Evolutionary conservation across 2,113 vertebrate species (phyloP).

Genomic region (Mixornis gularis): DNA sequence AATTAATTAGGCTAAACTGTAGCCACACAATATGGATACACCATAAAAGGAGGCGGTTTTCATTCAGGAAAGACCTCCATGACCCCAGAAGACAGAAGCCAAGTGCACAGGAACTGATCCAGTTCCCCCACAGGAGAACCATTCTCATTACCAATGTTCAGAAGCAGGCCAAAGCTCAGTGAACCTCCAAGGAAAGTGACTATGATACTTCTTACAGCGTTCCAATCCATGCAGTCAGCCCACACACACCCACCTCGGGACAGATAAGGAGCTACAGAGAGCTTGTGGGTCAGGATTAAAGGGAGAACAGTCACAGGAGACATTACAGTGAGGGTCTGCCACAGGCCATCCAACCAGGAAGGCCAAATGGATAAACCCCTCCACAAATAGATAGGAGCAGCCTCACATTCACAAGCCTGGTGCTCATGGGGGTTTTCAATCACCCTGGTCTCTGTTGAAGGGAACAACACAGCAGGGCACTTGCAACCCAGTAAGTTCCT

Average conservation of each 20-base stretch:
- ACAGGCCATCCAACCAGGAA: background rate
- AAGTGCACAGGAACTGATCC: background rate
- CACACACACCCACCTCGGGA: background rate
- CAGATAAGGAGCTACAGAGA: background rate
- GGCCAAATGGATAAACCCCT: background rate
- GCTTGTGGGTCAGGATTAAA: background rate
- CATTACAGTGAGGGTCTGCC: background rate
- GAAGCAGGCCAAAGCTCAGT: background rate
- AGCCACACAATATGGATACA: background rate
- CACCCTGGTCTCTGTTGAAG: background rate
- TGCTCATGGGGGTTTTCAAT: background rate
- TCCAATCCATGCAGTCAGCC: background rate
- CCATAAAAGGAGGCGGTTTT: background rate
- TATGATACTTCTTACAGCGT: too few relatives aligned
- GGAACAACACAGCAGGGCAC: background rate
- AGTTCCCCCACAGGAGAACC: background rate
- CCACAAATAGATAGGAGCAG: background rate
- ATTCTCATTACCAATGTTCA: background rate
- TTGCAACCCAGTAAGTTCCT: background rate
- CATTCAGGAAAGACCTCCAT: background rate
- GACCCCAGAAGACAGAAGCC: background rate
- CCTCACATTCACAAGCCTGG: background rate
- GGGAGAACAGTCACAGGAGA: background rate
- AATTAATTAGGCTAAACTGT: background rate
- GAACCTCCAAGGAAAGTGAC: background rate